Evolutionary conservation across 2,888 invertebrate genomes (phyloP), one percentile per base, ranked within the genome.

Genomic region (Amphipoea oculea): DNA sequence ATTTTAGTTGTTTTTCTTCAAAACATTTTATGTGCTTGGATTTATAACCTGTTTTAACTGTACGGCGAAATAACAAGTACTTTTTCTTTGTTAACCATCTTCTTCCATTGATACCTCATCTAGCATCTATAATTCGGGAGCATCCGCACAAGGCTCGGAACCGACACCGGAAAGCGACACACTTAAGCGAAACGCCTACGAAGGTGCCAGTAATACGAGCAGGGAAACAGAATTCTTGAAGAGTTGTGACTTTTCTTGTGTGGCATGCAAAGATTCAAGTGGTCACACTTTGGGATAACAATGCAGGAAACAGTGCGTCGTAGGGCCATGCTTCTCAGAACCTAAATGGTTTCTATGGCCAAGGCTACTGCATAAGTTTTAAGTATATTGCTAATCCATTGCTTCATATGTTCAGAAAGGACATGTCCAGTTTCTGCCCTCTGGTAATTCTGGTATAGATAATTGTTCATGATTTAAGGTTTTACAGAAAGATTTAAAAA

Each of bases 111-210:
- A 17, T 63, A 60, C 42, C 84, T 66, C 63, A 51, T 87, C 86
- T 29, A 87, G 89, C 17, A n/a, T 1, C 11, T 12, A 40, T 79
- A 78, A n/a, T 29, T 84, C 81, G 11, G 45, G 66, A 67, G 23
- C 57, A 20, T 76, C 54, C 60, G 68, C 23, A 78, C 74, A 85
- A 63, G 63, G 54, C 29, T 66, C 45, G 51, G 79, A 73, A 68
- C 76, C 54, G 73, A 75, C 67, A 75, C 83, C 86, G 88, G 90
- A 89, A 89, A 87, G 86, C 88, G 86, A 89, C 90, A 87, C 82
- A 90, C 91, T 92, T 89, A 88, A 86, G 86, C 86, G 87, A 86
- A 90, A 90, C 88, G 89, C 91, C 89, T 88, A 89, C 88, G 78
- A 89, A 88, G 86, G 89, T 87, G 84, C 84, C 81, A 78, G 90